Evolutionary conservation across 2,113 vertebrate species (phyloP).

Genomic region (Dicerorhinus sumatrensis): DNA sequence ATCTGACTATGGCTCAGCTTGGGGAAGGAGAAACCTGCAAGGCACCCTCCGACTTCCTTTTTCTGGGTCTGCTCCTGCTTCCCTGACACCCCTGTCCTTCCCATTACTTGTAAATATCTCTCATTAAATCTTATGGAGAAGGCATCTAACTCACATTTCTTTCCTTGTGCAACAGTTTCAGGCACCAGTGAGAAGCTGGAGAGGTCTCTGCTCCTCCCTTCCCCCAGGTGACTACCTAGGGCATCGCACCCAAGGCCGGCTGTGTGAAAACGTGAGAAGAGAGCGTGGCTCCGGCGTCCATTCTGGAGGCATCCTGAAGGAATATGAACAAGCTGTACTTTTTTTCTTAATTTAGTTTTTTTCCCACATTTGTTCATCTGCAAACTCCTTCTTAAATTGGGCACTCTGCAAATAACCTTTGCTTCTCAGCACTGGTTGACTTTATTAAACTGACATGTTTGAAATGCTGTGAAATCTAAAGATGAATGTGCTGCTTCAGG

Average conservation of each 20-base stretch:
- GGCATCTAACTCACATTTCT: too few relatives aligned
- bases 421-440: background rate
- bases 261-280: accelerated
- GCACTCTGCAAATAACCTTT: background rate
- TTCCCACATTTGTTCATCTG: background rate
- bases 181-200: background rate
- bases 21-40: accelerated
- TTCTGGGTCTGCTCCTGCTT: background rate
- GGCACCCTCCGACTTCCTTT: too few relatives aligned
- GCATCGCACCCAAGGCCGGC: accelerated
- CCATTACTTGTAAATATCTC: accelerated
- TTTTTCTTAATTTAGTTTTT: background rate
- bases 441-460: background rate
- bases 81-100: background rate
- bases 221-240: accelerated
- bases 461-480: background rate
- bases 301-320: background rate
- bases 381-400: background rate
- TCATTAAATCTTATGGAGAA: background rate
- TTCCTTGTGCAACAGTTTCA: background rate
- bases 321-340: accelerated
- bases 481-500: accelerated
- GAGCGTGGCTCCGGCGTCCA: accelerated
- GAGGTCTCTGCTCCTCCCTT: too few relatives aligned
- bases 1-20: background rate